Evolutionary conservation across 2,797 vertebrate genomes (phyloP), one percentile per base, ranked within the genome.

Genomic region (Oophaga sylvatica): DNA sequence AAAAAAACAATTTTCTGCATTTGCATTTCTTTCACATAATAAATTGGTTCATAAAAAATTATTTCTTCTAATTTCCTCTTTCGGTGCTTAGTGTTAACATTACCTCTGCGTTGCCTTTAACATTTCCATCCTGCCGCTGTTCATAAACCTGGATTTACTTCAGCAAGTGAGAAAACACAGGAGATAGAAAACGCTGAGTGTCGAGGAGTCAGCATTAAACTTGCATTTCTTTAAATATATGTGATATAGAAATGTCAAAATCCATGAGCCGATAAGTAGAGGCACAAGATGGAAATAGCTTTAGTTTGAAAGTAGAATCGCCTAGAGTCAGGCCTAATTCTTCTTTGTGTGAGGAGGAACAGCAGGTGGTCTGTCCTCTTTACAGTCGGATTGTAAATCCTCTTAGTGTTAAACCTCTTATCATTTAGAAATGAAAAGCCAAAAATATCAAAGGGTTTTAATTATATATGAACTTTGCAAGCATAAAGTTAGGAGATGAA

Each of bases 241-340:
- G 71, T 60, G 57, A 53, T 65, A 78, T 76, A 71, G 31, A 76
- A 70, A 63, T 80, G 78, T 80, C 78, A 80, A 15, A 63, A 62
- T 80, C 78, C 78, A 80, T 80, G 78, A 80, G 78, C 57, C 56
- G 17, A 80, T 78, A 60, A 79, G 77, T 60, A 60, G 26, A 29
- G 29, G 57, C 77, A 60, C 77, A 45, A 7, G 79, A 71, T 81
- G 79, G 29, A 81, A 82, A 76, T 81, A 87, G 80, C 79, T 76
- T 62, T 13, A 59, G 56, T 80, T 80, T 60, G 62, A 80, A 60
- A 80, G 41, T 5, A 82, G 80, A 75, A 62, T 82, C 77, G 80
- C 80, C 70, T 57, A 41, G 15, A 82, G 80, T 76, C 86, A 82
- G 79, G n/a, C 9, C 59, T 87, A 20, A 87, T 87, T 65, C 67